Percentiles rank a stretch among this genome's conserved stretches.
Conservation (phyloP, 1,140 invertebrate species). For the Caerostris extrusa region DNA sequence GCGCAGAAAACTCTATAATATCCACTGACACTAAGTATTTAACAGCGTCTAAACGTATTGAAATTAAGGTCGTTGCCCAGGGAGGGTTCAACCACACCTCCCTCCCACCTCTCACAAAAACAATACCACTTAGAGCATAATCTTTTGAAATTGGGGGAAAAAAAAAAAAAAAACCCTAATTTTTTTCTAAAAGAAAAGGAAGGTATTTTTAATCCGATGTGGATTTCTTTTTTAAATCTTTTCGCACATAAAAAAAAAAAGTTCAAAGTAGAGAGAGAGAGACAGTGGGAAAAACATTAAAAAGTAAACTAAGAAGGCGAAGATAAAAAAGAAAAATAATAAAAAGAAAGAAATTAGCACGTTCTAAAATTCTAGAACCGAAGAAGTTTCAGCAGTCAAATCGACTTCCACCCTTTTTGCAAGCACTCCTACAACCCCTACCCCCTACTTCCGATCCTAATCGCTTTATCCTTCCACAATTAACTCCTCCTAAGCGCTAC, state of each 20-base stretch:
- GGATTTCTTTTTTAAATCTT: conserved; percentile 6
- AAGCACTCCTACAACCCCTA: not conserved
- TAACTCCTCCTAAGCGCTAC: conserved; percentile 70
- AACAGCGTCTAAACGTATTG: not conserved
- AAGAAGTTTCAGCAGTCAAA: conserved; percentile 46
- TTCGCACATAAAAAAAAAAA: not conserved
- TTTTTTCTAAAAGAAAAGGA: not conserved
- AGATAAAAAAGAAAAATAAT: conserved; percentile 1
- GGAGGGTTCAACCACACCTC: not conserved
- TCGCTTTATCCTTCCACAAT: conserved; percentile 74
- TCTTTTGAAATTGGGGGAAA: too few species aligned
- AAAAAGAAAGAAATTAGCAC: conserved; percentile 71
- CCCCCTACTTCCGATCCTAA: conserved; percentile 31
- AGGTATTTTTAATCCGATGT: conserved; percentile 33
- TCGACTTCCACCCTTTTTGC: conserved; percentile 52
- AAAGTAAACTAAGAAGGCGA: not conserved
- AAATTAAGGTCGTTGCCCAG: not conserved
- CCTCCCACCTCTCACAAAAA: not conserved
- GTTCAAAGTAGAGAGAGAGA: not conserved
- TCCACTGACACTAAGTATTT: not conserved
- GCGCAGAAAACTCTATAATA: not conserved
- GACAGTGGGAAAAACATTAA: conserved; percentile 10
- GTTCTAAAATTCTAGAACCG: conserved; percentile 64
- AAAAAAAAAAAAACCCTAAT: not conserved
- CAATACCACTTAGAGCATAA: not conserved